These are phyloP conservation scores for Sitobion miscanthi DNA, from an alignment of 1,140 invertebrate species.

Conservation along the genomic window DNA sequence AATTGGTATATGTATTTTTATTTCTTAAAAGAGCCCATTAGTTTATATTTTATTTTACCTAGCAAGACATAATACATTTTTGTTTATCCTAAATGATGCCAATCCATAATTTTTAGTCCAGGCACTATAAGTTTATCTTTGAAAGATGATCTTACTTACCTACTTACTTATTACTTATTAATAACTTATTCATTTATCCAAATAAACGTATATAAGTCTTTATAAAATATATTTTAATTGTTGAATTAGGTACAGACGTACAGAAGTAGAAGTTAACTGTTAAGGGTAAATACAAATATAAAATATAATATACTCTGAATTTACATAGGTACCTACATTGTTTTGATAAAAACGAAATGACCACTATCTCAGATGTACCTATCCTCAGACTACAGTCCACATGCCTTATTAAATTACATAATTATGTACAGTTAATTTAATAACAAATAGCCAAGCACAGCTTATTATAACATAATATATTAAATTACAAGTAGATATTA, in stretches of 20 bases:
- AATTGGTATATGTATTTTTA: no score
- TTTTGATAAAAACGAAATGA: background rate
- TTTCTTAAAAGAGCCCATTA: background rate
- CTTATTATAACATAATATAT: background rate
- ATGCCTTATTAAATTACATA: no score
- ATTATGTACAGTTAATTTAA: no score
- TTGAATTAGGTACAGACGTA: background rate
- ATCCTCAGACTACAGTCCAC: no score
- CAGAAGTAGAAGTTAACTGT: background rate
- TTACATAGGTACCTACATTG: background rate
- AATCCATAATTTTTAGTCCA: background rate
- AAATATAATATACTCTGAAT: background rate
- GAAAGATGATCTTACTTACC: background rate
- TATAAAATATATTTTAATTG: background rate
- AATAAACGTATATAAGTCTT: background rate
- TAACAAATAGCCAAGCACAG: background rate
- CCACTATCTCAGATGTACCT: no score
- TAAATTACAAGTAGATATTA: background rate
- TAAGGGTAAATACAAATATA: background rate
- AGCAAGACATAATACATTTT: background rate
- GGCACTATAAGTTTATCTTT: background rate
- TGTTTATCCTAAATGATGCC: background rate
- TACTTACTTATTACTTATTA: background rate
- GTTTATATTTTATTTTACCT: background rate
- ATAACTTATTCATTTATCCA: background rate